A percentile compares a stretch with the other conserved stretches of the same genome.
Conservation (phyloP, 2,888 invertebrate genomes). For the Eupithecia insigniata region DNA sequence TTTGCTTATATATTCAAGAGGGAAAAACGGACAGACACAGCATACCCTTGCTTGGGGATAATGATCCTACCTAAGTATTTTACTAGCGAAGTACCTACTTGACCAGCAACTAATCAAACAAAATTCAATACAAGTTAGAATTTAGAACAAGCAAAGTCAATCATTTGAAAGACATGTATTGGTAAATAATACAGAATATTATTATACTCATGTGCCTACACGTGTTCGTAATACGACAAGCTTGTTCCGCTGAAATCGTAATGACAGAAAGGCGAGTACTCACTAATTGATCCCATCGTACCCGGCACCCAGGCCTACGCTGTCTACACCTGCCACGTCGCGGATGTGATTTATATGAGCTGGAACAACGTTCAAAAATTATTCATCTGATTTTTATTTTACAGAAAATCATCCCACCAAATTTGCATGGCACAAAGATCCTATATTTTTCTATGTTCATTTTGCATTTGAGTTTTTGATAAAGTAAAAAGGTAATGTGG, state of each 20-base stretch:
- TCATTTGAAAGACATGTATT: neutral
- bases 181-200: neutral
- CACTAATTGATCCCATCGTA: constrained; percentile 96
- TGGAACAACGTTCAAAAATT: constrained; percentile 64
- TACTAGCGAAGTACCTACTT: neutral
- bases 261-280: constrained; percentile 75
- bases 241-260: constrained; percentile 19
- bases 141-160: neutral
- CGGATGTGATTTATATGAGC: constrained; percentile 96
- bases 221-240: constrained; percentile 14
- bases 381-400: neutral
- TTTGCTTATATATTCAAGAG: no score
- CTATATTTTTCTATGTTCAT: neutral
- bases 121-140: neutral
- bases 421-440: neutral
- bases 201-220: neutral
- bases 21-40: no score
- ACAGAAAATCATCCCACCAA: neutral
- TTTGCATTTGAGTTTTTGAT: neutral
- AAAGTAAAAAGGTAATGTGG: neutral
- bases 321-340: constrained; percentile 93
- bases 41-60: no score
- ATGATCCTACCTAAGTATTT: neutral
- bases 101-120: neutral
- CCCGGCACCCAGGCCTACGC: constrained; percentile 94